Evolutionary conservation across 2,113 vertebrate genomes (phyloP).

Genomic region (Ammodramus savannarum): DNA sequence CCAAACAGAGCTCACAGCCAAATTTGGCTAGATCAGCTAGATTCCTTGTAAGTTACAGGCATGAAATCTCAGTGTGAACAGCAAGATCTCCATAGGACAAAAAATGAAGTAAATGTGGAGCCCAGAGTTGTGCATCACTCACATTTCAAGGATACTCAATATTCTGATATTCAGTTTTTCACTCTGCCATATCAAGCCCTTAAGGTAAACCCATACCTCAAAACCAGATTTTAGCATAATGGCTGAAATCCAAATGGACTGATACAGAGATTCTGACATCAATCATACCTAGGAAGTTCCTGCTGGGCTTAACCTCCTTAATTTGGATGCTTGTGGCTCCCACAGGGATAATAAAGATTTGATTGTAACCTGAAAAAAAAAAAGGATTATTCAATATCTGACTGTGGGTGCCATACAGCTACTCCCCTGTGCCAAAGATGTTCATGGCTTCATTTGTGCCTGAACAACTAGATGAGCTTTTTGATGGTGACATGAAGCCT

Average conservation of each 20-base stretch:
- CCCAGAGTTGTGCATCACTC: neutral
- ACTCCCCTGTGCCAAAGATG: neutral
- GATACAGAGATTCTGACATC: neutral
- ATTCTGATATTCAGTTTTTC: neutral
- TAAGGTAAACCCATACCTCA: neutral
- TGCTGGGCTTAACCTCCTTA: slow-evolving; percentile 84
- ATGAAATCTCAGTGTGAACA: neutral
- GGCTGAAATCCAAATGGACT: neutral
- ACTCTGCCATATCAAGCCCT: neutral
- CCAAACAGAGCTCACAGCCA: neutral
- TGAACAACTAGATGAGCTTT: neutral
- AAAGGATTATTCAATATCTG: neutral
- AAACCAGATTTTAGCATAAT: neutral
- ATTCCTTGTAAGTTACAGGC: neutral
- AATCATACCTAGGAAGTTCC: slow-evolving; percentile 90
- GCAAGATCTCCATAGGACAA: neutral
- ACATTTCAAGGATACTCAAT: neutral
- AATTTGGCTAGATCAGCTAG: neutral
- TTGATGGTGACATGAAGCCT: neutral
- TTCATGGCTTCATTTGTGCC: neutral
- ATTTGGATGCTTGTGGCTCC: slow-evolving; percentile 89
- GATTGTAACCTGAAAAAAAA: slow-evolving; percentile 86
- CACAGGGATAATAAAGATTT: slow-evolving; percentile 86
- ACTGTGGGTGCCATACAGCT: neutral
- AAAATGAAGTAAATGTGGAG: neutral